Conservation (phyloP, 2,113 vertebrate species). For the Podocnemis expansa region DNA sequence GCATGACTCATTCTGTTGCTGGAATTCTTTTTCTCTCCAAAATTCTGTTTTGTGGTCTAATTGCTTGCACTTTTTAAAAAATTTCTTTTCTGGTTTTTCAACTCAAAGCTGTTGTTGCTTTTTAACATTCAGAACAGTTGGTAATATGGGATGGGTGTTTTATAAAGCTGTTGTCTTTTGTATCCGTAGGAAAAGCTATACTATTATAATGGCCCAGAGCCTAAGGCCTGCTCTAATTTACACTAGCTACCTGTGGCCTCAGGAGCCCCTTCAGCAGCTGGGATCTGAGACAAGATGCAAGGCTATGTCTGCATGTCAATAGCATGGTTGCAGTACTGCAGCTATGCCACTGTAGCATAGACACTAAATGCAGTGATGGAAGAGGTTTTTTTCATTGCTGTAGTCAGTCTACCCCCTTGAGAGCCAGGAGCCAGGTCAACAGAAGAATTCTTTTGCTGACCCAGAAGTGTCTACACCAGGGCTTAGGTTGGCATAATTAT, state of each 20-base stretch:
- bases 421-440: background rate
- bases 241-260: background rate
- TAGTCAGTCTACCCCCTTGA: background rate
- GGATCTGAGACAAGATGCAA: background rate
- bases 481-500: background rate
- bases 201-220: background rate
- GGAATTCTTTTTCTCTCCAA: background rate
- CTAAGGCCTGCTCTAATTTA: constrained; percentile 1
- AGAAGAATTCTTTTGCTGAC: too few species aligned
- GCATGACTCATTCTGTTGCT: constrained; percentile 4
- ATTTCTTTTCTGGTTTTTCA: background rate
- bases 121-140: background rate
- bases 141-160: background rate
- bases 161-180: background rate
- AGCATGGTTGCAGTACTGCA: background rate
- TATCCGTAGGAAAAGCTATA: background rate
- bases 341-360: background rate
- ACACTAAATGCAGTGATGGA: background rate
- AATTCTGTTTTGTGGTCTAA: constrained; percentile 36
- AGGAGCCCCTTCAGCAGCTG: constrained; percentile 9
- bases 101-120: background rate
- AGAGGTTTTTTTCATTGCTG: background rate
- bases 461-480: background rate
- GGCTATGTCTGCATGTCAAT: background rate
- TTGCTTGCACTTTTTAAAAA: background rate